Evolutionary conservation across 2,888 invertebrate species (phyloP).

Genomic region (Quadriops clusia): DNA sequence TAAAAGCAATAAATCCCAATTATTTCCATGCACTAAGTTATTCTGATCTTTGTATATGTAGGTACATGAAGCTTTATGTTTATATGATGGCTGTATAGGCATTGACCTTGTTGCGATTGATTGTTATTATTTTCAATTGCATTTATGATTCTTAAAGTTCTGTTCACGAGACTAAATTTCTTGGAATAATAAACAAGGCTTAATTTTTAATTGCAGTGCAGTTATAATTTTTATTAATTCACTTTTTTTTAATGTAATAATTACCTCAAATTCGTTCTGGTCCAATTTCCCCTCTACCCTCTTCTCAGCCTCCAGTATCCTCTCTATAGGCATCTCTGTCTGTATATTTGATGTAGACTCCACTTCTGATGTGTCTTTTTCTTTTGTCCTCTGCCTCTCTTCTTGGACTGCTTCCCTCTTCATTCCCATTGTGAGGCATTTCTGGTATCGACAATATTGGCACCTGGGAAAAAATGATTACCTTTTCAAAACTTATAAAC

Average conservation of each 20-base stretch:
- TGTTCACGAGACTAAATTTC: too few relatives aligned
- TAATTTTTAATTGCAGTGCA: constrained; percentile 1
- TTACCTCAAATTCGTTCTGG: constrained; percentile 44
- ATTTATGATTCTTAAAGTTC: too few relatives aligned
- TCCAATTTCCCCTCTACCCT: constrained; percentile 54
- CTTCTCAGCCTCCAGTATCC: constrained; percentile 85
- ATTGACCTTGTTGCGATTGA: too few relatives aligned
- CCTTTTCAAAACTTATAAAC: constrained; percentile 2
- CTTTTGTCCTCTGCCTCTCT: constrained; percentile 80
- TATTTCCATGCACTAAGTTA: too few relatives aligned
- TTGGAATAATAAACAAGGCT: background rate
- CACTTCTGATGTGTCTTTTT: constrained; percentile 59
- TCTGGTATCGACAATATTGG: constrained; percentile 96
- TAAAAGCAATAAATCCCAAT: too few relatives aligned
- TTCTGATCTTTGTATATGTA: too few relatives aligned
- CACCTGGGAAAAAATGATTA: constrained; percentile 51
- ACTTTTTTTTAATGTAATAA: too few relatives aligned
- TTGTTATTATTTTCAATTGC: too few relatives aligned
- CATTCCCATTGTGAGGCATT: constrained; percentile 95
- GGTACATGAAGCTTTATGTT: too few relatives aligned
- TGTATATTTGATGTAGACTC: constrained; percentile 62
- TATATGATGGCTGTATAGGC: too few relatives aligned
- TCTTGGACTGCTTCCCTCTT: constrained; percentile 90
- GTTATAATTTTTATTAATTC: too few relatives aligned
- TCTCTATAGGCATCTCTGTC: constrained; percentile 86